Evolutionary conservation across 2,888 invertebrate genomes (phyloP).

Genomic region (Mythimna vitellina): DNA sequence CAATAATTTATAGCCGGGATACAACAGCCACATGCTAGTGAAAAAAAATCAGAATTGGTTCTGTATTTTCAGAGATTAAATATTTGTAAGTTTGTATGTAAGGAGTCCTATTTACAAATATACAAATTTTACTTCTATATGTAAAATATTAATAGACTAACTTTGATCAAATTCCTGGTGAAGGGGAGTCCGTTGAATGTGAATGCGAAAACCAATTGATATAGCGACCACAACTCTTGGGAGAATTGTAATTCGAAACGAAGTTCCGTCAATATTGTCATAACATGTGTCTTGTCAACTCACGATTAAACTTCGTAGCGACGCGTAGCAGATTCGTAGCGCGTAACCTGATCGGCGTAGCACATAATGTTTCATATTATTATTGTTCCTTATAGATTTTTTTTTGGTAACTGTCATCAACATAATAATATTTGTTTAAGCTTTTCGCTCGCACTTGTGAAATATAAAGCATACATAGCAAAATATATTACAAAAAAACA

Average conservation of each 20-base stretch:
- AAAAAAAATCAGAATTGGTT: no score
- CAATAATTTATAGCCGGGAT: no score
- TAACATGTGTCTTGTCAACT: no score
- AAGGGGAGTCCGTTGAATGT: background rate
- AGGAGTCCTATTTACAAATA: no score
- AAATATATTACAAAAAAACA: background rate
- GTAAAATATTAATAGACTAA: no score
- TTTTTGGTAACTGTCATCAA: background rate
- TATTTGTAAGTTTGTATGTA: no score
- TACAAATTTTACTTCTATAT: no score
- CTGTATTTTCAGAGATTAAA: no score
- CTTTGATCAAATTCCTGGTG: background rate
- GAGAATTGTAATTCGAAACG: no score
- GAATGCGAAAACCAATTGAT: background rate
- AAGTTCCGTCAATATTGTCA: no score
- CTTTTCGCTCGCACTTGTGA: background rate
- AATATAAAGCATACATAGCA: background rate
- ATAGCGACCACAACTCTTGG: background rate
- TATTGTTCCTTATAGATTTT: constrained; percentile 1
- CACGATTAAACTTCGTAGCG: background rate
- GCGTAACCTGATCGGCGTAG: constrained; percentile 33
- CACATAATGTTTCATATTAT: background rate
- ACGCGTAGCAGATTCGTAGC: constrained; percentile 48
- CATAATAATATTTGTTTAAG: no score
- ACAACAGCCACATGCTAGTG: no score